These are phyloP conservation scores for Doryteuthis pealeii DNA, from an alignment of 1,140 invertebrate species.

Conservation along the genomic window DNA sequence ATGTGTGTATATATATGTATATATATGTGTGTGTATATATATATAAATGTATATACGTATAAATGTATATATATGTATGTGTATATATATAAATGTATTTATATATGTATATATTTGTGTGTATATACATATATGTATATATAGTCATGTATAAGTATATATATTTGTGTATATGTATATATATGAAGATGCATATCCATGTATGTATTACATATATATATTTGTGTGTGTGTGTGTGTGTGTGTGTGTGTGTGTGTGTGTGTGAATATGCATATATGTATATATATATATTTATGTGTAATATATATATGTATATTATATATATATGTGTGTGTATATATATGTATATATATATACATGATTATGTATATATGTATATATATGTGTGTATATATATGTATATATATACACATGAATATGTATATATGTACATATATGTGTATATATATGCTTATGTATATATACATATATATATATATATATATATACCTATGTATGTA, in stretches of 20 bases:
- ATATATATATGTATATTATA: too few relatives aligned
- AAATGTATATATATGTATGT: neutral
- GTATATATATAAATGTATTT: neutral
- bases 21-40: neutral
- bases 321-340: neutral
- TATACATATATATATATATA: conserved; percentile 8
- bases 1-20: neutral
- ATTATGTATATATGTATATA: too few relatives aligned
- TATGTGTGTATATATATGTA: neutral
- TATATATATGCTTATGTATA: neutral
- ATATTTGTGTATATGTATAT: neutral
- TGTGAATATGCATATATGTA: neutral
- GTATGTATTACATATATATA: too few relatives aligned
- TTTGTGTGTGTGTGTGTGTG: too few relatives aligned
- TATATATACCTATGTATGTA: neutral
- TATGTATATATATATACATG: neutral
- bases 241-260: neutral
- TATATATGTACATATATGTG: neutral
- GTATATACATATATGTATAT: neutral
- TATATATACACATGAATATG: too few relatives aligned
- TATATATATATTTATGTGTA: conserved; percentile 1
- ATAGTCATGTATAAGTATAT: too few relatives aligned
- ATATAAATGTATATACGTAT: neutral
- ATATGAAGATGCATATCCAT: neutral
- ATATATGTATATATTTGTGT: too few relatives aligned